Percentiles rank a stretch among this genome's conserved stretches.
Evolutionary conservation across 2,113 vertebrate genomes (phyloP).

Genomic region (Centropus unirufus): DNA sequence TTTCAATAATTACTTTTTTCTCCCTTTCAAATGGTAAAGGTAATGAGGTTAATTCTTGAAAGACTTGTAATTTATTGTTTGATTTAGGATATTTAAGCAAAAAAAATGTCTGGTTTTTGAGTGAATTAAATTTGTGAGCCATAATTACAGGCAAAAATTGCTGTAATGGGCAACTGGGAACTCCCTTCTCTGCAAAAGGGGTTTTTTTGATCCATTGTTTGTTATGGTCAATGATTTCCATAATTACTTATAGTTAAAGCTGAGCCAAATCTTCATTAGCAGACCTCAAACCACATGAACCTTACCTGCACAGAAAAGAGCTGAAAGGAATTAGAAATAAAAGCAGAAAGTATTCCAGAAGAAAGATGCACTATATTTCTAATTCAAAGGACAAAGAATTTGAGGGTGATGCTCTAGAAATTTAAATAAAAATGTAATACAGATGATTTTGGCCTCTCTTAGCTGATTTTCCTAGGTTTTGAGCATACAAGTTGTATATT

Average conservation of each 20-base stretch:
- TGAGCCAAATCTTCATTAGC: slow-evolving; percentile 20
- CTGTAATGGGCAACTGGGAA: neutral
- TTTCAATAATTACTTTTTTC: neutral
- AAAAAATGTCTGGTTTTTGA: slow-evolving; percentile 11
- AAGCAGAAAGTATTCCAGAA: neutral
- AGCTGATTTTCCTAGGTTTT: neutral
- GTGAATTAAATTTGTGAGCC: slow-evolving; percentile 13
- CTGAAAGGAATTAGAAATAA: neutral
- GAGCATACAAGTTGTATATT: neutral
- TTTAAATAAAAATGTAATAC: neutral
- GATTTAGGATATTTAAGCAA: slow-evolving; percentile 26
- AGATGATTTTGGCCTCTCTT: neutral
- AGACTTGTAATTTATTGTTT: slow-evolving; percentile 52
- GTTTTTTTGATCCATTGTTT: slow-evolving; percentile 28
- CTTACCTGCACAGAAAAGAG: neutral
- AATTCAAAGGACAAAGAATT: neutral
- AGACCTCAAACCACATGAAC: neutral
- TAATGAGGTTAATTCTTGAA: slow-evolving; percentile 15
- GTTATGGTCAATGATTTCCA: slow-evolving; percentile 27
- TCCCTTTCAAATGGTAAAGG: neutral
- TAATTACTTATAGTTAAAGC: slow-evolving; percentile 48
- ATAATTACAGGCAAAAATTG: slow-evolving; percentile 19
- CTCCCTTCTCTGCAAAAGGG: neutral
- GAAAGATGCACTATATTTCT: neutral
- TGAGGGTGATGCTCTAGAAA: rapidly evolving